Conservation (phyloP, 1,140 invertebrate species). For the Drosophila ogumai region DNA sequence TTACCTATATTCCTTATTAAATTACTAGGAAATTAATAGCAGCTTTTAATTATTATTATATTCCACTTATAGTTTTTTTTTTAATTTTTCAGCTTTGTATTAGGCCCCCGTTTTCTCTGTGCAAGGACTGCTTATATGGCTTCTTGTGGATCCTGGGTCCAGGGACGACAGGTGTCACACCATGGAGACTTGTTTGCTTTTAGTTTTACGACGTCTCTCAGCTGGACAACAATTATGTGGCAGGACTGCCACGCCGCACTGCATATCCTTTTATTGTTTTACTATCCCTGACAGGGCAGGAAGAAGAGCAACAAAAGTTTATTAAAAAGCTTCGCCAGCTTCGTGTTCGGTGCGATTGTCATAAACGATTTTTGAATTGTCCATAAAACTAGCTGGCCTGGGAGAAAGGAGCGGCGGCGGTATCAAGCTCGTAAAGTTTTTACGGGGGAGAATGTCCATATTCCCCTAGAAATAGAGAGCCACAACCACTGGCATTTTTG, state of each 20-base stretch:
- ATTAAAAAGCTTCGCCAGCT: constrained; percentile 62
- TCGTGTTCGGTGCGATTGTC: constrained; percentile 67
- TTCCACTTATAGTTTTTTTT: no score
- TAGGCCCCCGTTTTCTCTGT: neutral
- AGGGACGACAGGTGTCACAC: constrained; percentile 33
- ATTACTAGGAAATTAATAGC: no score
- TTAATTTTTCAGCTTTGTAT: no score
- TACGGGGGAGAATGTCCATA: constrained; percentile 42
- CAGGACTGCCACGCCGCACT: constrained; percentile 18
- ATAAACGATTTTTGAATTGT: constrained; percentile 84
- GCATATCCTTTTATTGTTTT: constrained; percentile 60
- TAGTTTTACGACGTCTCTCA: constrained; percentile 65
- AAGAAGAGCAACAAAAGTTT: constrained; percentile 52
- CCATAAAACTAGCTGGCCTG: constrained; percentile 66
- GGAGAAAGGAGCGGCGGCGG: constrained; percentile 21
- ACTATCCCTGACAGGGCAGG: constrained; percentile 33
- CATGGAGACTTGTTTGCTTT: constrained; percentile 61
- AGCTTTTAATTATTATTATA: no score
- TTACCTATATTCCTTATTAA: no score
- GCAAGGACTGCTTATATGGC: constrained; percentile 17
- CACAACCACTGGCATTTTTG: constrained; percentile 18
- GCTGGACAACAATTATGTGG: constrained; percentile 59
- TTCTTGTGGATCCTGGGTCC: constrained; percentile 5
- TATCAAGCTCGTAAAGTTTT: constrained; percentile 66
- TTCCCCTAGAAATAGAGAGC: constrained; percentile 7